Evolutionary conservation across 2,797 vertebrate genomes (phyloP), one percentile per base, ranked within the genome.

Genomic region (Tamandua tetradactyla): DNA sequence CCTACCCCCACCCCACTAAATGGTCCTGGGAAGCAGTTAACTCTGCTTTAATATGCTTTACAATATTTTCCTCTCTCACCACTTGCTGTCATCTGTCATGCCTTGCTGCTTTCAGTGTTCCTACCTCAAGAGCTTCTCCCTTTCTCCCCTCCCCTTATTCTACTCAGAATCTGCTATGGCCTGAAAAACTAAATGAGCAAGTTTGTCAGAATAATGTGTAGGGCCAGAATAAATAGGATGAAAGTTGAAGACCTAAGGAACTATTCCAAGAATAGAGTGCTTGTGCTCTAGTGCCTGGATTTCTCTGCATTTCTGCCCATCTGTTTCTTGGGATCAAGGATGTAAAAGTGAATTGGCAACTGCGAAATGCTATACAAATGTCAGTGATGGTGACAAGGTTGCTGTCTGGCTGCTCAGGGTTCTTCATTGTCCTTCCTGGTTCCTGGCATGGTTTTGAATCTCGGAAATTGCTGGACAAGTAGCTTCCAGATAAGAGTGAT

Each of bases 61-160:
- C 57, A 23, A 82, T 52, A 94, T 47, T 85, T 86, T 71, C 68
- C 35, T 82, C 30, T 79, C 81, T 85, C 89, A 82, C 91, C 72
- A 3, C 78, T 90, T 84, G 75, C 85, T 91, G 78, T 91, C 87
- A 44, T 47, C 89, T 90, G 75, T 90, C 76, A 71, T n/a, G 44
- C 84, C 85, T 88, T 91, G 55, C 57, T 61, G 64, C 42, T 85
- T 85, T 80, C 47, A 35, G 12, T 27, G 40, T 81, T 92, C 87
- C 72, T 55, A 52, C 44, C 82, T 83, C 59, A 25, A 68, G 55
- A 3, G 0, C 55, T 55, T 5, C 37, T 78, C 47, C 68, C 52
- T 76, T 84, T 52, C 62, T 14, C 30, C 3, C 32, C 42, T 84
- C 80, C n/a, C 62, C 52, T 44, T 64, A 10, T 89, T 78, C 86